These are phyloP conservation scores for Drosophila fungiperda DNA, from an alignment of 2,888 invertebrate genomes.

Conservation along the genomic window DNA sequence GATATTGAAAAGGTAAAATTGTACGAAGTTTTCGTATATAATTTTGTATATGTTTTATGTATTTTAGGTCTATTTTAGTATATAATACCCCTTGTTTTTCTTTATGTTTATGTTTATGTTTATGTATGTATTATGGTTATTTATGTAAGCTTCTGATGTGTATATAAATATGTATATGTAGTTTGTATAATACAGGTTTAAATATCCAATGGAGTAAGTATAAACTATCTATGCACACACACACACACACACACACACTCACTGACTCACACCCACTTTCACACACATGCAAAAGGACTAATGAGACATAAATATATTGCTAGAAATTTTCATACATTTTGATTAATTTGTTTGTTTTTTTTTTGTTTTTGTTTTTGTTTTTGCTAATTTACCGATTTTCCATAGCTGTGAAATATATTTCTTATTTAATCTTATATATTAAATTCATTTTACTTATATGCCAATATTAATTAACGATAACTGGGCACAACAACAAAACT, in stretches of 20 bases:
- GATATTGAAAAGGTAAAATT: constrained; percentile 82
- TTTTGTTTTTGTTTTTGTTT: constrained; percentile 14
- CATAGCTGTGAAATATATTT: constrained; percentile 16
- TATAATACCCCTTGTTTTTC: constrained; percentile 38
- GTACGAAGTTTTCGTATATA: constrained; percentile 63
- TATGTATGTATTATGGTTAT: constrained; percentile 27
- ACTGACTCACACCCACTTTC: constrained; percentile 22
- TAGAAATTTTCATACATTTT: constrained; percentile 54
- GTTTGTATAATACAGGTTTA: constrained; percentile 52
- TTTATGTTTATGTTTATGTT: constrained; percentile 35
- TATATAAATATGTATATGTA: constrained; percentile 34
- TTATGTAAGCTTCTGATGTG: constrained; percentile 27
- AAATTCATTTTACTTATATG: constrained; percentile 41
- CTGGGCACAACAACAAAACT: constrained; percentile 48
- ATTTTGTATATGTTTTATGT: constrained; percentile 35
- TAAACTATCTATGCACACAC: constrained; percentile 37
- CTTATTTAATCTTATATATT: constrained; percentile 9
- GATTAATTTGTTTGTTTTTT: constrained; percentile 38
- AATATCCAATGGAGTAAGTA: constrained; percentile 34
- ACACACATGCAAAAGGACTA: constrained; percentile 20
- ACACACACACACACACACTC: constrained; percentile 14
- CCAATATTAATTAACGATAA: constrained; percentile 47
- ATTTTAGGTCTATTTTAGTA: constrained; percentile 29
- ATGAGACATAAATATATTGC: constrained; percentile 52
- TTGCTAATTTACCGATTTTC: constrained; percentile 1